Evolutionary conservation across 2,888 invertebrate genomes (phyloP).

Genomic region (Lithosia quadra): DNA sequence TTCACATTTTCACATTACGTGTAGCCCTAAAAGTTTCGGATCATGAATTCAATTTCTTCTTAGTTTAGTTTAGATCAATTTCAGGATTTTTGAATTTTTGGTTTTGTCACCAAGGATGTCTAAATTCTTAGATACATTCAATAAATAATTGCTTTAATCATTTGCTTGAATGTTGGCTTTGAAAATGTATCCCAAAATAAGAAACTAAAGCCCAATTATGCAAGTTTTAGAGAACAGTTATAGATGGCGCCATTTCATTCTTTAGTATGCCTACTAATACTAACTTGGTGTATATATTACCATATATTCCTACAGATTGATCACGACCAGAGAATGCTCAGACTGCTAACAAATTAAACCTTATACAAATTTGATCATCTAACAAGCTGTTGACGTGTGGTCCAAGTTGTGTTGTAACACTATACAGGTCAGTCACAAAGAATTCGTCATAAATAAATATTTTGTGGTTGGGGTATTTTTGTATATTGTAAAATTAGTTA

Average conservation of each 20-base stretch:
- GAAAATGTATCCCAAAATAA: slow-evolving; percentile 10
- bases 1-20: no score
- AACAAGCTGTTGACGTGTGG: neutral
- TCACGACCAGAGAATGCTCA: slow-evolving; percentile 19
- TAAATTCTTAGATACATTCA: no score
- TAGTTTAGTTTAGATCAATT: no score
- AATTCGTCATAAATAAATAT: neutral
- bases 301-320: slow-evolving; percentile 22
- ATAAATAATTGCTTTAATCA: neutral
- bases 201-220: slow-evolving; percentile 12
- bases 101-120: no score
- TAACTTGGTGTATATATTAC: slow-evolving; percentile 21
- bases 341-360: slow-evolving; percentile 11
- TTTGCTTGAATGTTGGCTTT: neutral
- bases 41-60: no score
- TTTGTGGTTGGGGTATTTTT: neutral
- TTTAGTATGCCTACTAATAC: slow-evolving; percentile 16
- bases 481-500: neutral
- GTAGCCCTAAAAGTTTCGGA: no score
- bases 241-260: slow-evolving; percentile 22
- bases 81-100: no score
- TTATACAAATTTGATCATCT: slow-evolving; percentile 10
- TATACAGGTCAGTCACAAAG: neutral
- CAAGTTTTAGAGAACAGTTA: slow-evolving; percentile 21
- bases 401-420: neutral